Evolutionary conservation across 2,113 vertebrate species (phyloP), one percentile per base, ranked within the genome.

Genomic region (Gymnarchus niloticus): DNA sequence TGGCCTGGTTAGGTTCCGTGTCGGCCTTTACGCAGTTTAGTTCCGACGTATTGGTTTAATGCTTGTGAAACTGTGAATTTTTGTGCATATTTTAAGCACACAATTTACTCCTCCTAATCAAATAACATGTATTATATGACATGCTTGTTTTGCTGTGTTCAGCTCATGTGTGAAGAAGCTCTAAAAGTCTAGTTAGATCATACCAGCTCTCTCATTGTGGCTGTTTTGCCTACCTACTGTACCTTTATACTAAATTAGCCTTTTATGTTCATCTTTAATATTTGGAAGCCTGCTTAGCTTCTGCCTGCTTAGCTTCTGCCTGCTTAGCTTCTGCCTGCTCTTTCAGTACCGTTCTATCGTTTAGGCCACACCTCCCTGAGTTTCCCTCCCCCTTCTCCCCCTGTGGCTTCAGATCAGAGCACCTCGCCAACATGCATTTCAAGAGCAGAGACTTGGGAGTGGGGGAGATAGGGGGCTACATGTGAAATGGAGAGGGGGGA

Each of bases 401-500:
- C 65, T 3, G 4, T n/a, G 12, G n/a, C 56, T 77, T 77, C 61
- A 85, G 84, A 54, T 54, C 61, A 76, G 84, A 56, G 19, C 5
- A 28, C 28, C 84, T 49, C 37, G 84, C 73, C 46, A 33, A 56
- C 48, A 21, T 77, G 52, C 65, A 85, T 37, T 85, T 78, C 84
- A 78, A 46, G 65, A 65, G 69, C 54, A 12, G 51, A 56, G 28
- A 44, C 14, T 12, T 6, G 5, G 54, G 81, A 57, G 41, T 46
- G 2, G 51, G n/a, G 49, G n/a, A 49, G 6, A 14, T 10, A 41
- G 6, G 44, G 19, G 19, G 1, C 0, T 54, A 21, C 17, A 65
- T 56, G 41, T 56, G 41, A 83, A 28, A 83, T 19, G 17, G 49
- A 37, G 81, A 52, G 49, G 25, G 77, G 23, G 23, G 44, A 3